A percentile compares a stretch with the other conserved stretches of the same genome.
Evolutionary conservation across 1,140 invertebrate genomes (phyloP).

Genomic region (Zaprionus gabonicus): DNA sequence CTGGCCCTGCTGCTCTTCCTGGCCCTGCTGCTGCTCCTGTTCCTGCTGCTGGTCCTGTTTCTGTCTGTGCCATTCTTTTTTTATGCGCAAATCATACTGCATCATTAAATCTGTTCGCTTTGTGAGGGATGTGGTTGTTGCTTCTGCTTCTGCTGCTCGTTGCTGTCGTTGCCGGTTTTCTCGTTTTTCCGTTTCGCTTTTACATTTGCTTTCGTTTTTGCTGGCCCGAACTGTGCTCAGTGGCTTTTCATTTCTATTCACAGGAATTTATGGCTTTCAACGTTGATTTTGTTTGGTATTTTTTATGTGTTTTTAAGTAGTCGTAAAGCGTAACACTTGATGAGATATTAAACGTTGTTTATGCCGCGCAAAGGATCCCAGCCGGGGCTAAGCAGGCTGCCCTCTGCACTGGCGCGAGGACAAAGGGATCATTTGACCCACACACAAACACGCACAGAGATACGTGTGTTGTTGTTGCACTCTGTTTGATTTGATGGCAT

Average conservation of each 20-base stretch:
- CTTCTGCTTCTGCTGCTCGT: slow-evolving; percentile 14
- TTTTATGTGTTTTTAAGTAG: slow-evolving; percentile 82
- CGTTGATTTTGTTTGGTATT: slow-evolving; percentile 73
- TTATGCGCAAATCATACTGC: slow-evolving; percentile 83
- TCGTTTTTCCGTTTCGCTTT: slow-evolving; percentile 50
- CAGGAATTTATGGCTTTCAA: slow-evolving; percentile 78
- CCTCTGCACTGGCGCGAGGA: neutral
- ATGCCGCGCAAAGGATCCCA: slow-evolving; percentile 19
- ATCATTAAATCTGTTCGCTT: slow-evolving; percentile 78
- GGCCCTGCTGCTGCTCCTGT: neutral
- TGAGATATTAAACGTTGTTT: slow-evolving; percentile 80
- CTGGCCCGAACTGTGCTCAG: slow-evolving; percentile 37
- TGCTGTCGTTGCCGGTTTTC: slow-evolving; percentile 23
- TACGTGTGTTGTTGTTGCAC: slow-evolving; percentile 50
- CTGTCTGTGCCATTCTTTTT: slow-evolving; percentile 57
- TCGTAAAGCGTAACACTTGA: slow-evolving; percentile 82
- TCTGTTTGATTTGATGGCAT: slow-evolving; percentile 76
- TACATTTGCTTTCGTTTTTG: slow-evolving; percentile 59
- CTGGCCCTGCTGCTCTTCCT: neutral
- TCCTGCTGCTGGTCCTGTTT: slow-evolving; percentile 5
- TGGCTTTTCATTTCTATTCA: slow-evolving; percentile 78
- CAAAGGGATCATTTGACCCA: slow-evolving; percentile 34
- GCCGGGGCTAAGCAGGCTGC: neutral
- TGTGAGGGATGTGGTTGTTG: slow-evolving; percentile 46
- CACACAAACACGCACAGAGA: slow-evolving; percentile 22